A percentile compares a stretch with the other conserved stretches of the same genome.
Evolutionary conservation across 37 sponge, comb jelly and placozoan species (phyloP).

Genomic region (Hexactinellida sp.): DNA sequence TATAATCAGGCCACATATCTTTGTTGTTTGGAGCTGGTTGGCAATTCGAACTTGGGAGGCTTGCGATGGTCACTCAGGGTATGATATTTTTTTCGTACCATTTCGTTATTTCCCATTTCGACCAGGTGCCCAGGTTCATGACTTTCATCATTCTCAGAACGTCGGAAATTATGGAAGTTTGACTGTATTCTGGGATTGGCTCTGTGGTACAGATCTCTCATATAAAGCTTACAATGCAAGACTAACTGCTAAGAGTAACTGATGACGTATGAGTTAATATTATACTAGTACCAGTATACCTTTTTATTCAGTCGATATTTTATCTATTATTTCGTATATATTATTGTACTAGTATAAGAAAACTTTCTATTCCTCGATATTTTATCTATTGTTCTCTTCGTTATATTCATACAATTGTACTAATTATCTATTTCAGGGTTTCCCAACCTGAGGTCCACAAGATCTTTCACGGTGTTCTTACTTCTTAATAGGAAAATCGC

Average conservation of each 20-base stretch:
- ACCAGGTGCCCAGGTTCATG: constrained; percentile 45
- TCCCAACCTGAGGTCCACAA: no score
- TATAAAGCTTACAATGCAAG: constrained; percentile 20
- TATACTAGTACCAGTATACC: no score
- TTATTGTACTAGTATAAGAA: no score
- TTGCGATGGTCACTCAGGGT: constrained; percentile 40
- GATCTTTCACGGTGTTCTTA: no score
- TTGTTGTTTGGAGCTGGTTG: constrained; percentile 35
- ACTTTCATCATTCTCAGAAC: constrained; percentile 58
- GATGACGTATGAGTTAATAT: no score
- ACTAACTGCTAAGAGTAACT: neutral
- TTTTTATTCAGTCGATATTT: no score
- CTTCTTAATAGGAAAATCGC: no score
- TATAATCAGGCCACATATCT: constrained; percentile 30
- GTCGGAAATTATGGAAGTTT: constrained; percentile 56
- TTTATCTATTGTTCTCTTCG: no score
- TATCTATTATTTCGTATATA: no score
- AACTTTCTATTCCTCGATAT: no score
- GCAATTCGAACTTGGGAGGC: constrained; percentile 25
- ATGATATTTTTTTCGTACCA: constrained; percentile 52
- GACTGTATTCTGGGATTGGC: constrained; percentile 44
- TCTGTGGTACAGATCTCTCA: constrained; percentile 47
- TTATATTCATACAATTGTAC: no score
- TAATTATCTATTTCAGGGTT: no score
- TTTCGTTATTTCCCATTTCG: constrained; percentile 64